Evolutionary conservation across 2,888 invertebrate species (phyloP), one percentile per base, ranked within the genome.

Genomic region (Brachyptera risi): DNA sequence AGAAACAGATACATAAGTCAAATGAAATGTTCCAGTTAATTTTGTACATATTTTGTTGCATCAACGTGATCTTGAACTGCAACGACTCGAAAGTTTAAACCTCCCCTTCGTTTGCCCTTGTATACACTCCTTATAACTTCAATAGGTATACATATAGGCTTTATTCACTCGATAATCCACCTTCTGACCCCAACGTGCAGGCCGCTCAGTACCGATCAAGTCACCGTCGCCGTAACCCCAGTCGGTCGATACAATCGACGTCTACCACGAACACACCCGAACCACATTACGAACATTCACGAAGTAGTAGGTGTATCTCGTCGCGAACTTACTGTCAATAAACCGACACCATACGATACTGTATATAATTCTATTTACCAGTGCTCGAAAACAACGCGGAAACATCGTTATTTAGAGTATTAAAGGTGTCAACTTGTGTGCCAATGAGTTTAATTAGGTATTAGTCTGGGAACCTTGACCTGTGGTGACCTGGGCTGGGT

Each of bases 401-500:
- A 42, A 2, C 42, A 5, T 1, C 38, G 38, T 17, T 15, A 1
- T 17, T 4, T 42, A 15, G 42, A 19, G 17, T 42, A 7, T 17
- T 17, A 21, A 21, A 15, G 27, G 50, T 24, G 50, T 2, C 17
- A 24, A 24, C 31, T 1, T 49, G 49, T 56, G 31, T 26, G 13
- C 35, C 21, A 1, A n/a, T 5, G 19, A 47, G 31, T 47, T 44
- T 42, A 42, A 17, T 42, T 57, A 37, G 35, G 40, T 5, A 38
- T 17, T 49, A 47, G 51, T 60, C 26, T 23, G 57, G 26, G n/a
- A 23, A 26, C 40, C 24, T 47, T 65, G 65, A 65, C 63, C 65
- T 57, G 56, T 58, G 31, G 44, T 62, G 62, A 60, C 60, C 62
- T 57, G 62, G 62, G 64, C 64, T 62, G 62, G 64, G 64, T 44